Evolutionary conservation across 2,888 invertebrate genomes (phyloP).

Genomic region (Drosophila kokeensis): DNA sequence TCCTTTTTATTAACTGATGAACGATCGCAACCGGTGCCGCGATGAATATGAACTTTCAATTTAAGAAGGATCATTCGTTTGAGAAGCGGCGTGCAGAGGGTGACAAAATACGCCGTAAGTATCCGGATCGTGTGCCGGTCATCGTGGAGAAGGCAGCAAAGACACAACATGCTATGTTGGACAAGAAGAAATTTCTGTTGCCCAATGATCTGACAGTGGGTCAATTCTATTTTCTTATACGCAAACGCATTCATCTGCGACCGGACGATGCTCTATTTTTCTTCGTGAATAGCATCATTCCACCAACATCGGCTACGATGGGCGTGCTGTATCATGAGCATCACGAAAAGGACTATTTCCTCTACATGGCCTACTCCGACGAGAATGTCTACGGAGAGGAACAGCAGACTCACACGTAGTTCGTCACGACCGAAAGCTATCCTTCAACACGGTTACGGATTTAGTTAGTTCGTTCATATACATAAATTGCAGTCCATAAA

Average conservation of each 20-base stretch:
- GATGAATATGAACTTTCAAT: slow-evolving; percentile 94
- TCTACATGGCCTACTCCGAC: slow-evolving; percentile 99
- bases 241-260: slow-evolving; percentile 96
- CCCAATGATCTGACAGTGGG: slow-evolving; percentile 98
- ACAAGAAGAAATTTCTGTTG: slow-evolving; percentile 98
- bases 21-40: slow-evolving; percentile 10
- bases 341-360: slow-evolving; percentile 99
- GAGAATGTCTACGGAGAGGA: slow-evolving; percentile 96
- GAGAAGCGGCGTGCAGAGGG: slow-evolving; percentile 98
- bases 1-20: background rate
- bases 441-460: background rate
- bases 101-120: slow-evolving; percentile 97
- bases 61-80: slow-evolving; percentile 98
- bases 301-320: slow-evolving; percentile 98
- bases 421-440: background rate
- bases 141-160: slow-evolving; percentile 99
- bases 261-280: slow-evolving; percentile 98
- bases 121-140: slow-evolving; percentile 97
- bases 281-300: slow-evolving; percentile 98
- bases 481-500: slow-evolving; percentile 28
- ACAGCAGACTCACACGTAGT: slow-evolving; percentile 7
- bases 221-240: slow-evolving; percentile 98
- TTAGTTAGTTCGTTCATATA: background rate
- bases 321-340: slow-evolving; percentile 98
- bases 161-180: slow-evolving; percentile 95